phyloP scores from a whole-genome alignment of 2,888 invertebrate genomes.

The Ecdyonurus torrentis region DNA sequence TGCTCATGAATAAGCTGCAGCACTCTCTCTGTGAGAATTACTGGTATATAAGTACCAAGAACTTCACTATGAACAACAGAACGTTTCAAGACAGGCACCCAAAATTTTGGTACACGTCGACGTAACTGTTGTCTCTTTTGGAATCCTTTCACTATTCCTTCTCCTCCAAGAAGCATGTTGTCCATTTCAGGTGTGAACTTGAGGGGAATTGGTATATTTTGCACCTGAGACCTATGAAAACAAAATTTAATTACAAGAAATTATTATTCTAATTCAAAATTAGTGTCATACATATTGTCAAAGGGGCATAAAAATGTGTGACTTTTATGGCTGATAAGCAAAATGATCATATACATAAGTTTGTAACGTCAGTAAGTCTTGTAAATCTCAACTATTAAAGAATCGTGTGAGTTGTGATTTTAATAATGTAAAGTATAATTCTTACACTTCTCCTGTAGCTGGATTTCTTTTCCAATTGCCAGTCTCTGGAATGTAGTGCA shows the following conservation, averaged over 20 bases:
- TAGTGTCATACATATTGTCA: too few relatives aligned
- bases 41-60: constrained; percentile 63
- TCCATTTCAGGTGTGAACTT: constrained; percentile 63
- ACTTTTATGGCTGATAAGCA: too few relatives aligned
- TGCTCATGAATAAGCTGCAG: constrained; percentile 71
- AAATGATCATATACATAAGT: too few relatives aligned
- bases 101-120: constrained; percentile 64
- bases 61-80: constrained; percentile 82
- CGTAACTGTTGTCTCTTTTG: constrained; percentile 39
- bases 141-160: constrained; percentile 80
- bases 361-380: too few relatives aligned
- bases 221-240: constrained; percentile 30
- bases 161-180: constrained; percentile 91
- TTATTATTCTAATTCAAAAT: too few relatives aligned
- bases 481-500: constrained; percentile 54
- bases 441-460: constrained; percentile 52
- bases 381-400: too few relatives aligned
- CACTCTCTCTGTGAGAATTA: constrained; percentile 70
- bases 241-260: background rate
- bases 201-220: constrained; percentile 59
- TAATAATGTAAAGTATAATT: constrained; percentile 10
- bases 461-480: constrained; percentile 57
- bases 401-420: too few relatives aligned
- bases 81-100: constrained; percentile 66
- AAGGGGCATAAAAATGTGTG: too few relatives aligned